phyloP scores from a whole-genome alignment of 2,888 invertebrate genomes.

The Pristionchus maxplancki region DNA sequence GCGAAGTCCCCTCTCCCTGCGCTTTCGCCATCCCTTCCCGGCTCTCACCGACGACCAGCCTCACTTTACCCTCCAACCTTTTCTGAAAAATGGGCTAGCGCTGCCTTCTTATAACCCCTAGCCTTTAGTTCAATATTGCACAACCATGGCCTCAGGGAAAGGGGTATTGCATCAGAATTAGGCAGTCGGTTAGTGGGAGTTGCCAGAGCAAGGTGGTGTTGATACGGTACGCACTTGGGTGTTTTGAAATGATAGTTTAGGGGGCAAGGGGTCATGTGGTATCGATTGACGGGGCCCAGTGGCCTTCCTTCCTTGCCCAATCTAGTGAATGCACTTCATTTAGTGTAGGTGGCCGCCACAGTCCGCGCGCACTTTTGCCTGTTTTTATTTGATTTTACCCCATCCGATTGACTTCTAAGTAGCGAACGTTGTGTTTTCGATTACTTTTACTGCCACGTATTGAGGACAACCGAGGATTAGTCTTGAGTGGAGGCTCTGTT shows the following conservation, averaged over 20 bases:
- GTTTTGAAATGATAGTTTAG: background rate
- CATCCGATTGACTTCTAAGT: background rate
- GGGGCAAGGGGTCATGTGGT: background rate
- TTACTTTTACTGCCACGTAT: background rate
- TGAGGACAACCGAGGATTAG: background rate
- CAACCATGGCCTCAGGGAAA: background rate
- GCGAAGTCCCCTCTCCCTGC: conserved; percentile 26
- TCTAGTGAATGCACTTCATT: background rate
- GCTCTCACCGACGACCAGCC: background rate
- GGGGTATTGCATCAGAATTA: conserved; percentile 8
- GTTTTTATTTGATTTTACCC: background rate
- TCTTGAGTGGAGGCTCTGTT: background rate
- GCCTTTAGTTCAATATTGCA: background rate
- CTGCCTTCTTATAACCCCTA: background rate
- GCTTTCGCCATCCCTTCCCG: conserved; percentile 27
- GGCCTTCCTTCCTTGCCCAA: background rate
- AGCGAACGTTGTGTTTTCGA: background rate
- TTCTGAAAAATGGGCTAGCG: background rate
- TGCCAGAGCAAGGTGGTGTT: background rate
- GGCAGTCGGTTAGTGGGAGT: background rate
- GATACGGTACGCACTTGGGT: background rate
- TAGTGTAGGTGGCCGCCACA: no score
- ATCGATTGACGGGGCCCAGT: background rate
- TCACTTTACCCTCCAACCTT: background rate
- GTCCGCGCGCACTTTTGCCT: background rate